Percentiles rank a stretch among this genome's conserved stretches.
These are phyloP conservation scores for Sebastes itinus DNA, from an alignment of 2,797 vertebrate species.

Conservation along the genomic window DNA sequence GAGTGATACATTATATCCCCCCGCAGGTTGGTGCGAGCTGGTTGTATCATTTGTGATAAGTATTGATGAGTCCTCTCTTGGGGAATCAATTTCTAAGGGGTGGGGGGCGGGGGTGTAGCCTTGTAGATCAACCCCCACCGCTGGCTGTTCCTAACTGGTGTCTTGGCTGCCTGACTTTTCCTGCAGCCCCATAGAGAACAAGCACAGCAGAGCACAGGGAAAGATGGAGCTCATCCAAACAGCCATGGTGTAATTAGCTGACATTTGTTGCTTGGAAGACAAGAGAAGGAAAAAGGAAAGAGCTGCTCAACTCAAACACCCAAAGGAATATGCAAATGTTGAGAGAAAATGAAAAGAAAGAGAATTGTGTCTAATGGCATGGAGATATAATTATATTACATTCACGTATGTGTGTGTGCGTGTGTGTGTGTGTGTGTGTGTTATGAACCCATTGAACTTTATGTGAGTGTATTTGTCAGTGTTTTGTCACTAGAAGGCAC, in stretches of 20 bases:
- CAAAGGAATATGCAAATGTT: conserved; percentile 77
- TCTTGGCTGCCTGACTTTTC: conserved; percentile 60
- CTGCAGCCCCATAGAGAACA: conserved; percentile 64
- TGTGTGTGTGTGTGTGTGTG: conserved; percentile 9
- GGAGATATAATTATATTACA: conserved; percentile 60
- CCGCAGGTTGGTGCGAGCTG: conserved; percentile 34
- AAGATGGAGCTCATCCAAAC: conserved; percentile 76
- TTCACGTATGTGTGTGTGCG: conserved; percentile 17
- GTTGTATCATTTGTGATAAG: conserved; percentile 73
- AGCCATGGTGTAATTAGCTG: conserved; percentile 76
- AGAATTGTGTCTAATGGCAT: conserved; percentile 60
- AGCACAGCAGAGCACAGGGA: conserved; percentile 62
- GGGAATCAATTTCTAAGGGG: conserved; percentile 67
- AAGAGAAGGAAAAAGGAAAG: conserved; percentile 63
- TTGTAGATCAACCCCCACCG: conserved; percentile 58
- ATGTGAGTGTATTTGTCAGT: conserved; percentile 26
- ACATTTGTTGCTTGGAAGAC: conserved; percentile 81
- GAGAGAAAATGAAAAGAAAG: conserved; percentile 54
- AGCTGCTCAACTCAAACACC: conserved; percentile 71
- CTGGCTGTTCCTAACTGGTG: conserved; percentile 59
- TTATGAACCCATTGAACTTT: conserved; percentile 64
- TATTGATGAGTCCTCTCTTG: conserved; percentile 72
- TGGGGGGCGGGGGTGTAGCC: conserved; percentile 4
- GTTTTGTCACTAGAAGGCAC: conserved; percentile 28
- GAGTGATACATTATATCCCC: conserved; percentile 66